phyloP scores from a whole-genome alignment of 2,113 vertebrate species.

The Bothrops jararaca region DNA sequence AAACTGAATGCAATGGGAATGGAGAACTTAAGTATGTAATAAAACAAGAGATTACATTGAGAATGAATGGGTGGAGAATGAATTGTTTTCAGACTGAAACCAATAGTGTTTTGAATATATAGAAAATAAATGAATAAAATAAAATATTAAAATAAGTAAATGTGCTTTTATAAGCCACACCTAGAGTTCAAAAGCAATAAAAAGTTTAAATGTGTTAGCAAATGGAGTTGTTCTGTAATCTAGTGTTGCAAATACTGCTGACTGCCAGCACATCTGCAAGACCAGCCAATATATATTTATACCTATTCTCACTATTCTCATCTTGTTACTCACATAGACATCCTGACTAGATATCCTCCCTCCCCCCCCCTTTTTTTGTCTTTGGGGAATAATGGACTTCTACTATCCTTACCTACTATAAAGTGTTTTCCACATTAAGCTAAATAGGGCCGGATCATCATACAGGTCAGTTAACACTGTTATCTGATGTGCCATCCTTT shows the following conservation, averaged over 20 bases:
- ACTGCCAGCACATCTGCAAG: conserved; percentile 2
- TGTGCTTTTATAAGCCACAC: background rate
- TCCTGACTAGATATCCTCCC: conserved; percentile 14
- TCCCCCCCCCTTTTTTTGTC: background rate
- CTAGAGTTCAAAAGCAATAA: background rate
- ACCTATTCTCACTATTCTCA: background rate
- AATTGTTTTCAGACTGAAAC: background rate
- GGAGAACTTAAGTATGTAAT: background rate
- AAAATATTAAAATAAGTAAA: background rate
- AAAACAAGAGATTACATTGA: background rate
- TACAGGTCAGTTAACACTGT: background rate
- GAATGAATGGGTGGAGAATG: background rate
- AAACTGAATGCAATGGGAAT: background rate
- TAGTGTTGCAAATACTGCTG: background rate
- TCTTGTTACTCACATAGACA: background rate
- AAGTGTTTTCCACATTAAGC: conserved; percentile 16
- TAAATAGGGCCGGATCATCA: conserved; percentile 4
- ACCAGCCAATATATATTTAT: background rate
- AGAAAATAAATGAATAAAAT: background rate
- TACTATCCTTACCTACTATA: background rate
- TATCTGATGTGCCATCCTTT: background rate
- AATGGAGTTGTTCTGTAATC: background rate
- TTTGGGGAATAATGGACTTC: conserved; percentile 26
- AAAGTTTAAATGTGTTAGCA: background rate
- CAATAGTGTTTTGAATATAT: background rate